Conservation (phyloP, 2,888 invertebrate genomes). For the Drosophila villosipedis region DNA sequence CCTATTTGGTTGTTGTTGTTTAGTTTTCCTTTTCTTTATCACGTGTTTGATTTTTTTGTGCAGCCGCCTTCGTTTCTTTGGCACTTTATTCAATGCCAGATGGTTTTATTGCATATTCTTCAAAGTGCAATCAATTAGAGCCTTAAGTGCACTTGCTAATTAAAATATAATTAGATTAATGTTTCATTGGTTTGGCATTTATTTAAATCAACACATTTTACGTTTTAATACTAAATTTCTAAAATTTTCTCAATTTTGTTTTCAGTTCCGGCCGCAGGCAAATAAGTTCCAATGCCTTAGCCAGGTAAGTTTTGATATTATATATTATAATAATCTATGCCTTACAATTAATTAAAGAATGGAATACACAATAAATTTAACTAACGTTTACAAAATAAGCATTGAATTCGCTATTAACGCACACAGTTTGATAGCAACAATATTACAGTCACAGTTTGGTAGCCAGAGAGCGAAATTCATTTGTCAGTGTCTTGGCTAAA, state of each 20-base stretch:
- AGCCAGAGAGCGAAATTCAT: constrained; percentile 13
- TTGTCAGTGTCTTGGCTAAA: constrained; percentile 46
- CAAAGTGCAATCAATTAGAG: constrained; percentile 41
- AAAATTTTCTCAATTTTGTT: constrained; percentile 81
- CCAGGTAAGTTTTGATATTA: constrained; percentile 88
- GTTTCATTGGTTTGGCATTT: constrained; percentile 1
- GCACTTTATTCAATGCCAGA: constrained; percentile 62
- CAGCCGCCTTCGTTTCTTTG: constrained; percentile 29
- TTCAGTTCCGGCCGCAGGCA: constrained; percentile 92
- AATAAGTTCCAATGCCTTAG: constrained; percentile 94
- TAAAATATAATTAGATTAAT: neutral
- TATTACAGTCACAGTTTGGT: constrained; percentile 23
- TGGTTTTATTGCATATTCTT: constrained; percentile 56
- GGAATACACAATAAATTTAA: neutral
- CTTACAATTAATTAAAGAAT: neutral
- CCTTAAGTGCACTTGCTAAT: neutral
- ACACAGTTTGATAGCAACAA: constrained; percentile 23
- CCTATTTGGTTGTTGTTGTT: constrained; percentile 17
- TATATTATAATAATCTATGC: neutral
- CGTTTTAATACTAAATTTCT: neutral
- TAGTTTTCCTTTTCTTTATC: constrained; percentile 54
- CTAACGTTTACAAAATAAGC: neutral
- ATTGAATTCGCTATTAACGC: constrained; percentile 4
- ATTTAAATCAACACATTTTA: neutral
- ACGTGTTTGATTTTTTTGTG: constrained; percentile 54